A percentile compares a stretch with the other conserved stretches of the same genome.
These are phyloP conservation scores for Pseudobourletiella spinata DNA, from an alignment of 1,140 invertebrate genomes.

Conservation along the genomic window DNA sequence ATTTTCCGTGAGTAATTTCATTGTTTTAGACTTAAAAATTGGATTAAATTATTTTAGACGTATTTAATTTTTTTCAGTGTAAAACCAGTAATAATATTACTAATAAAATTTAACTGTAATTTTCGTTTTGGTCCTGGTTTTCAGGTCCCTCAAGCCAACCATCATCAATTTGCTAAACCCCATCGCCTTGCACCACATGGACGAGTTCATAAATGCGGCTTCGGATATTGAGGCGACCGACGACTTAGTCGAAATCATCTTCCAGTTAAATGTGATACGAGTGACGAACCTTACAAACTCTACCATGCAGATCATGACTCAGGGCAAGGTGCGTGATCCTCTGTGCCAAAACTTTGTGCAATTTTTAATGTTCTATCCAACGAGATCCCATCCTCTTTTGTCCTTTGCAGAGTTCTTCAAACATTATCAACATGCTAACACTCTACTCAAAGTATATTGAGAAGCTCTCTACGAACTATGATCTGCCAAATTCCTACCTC, in stretches of 20 bases:
- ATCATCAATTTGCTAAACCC: slow-evolving; percentile 78
- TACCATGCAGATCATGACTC: slow-evolving; percentile 2
- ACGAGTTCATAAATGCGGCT: slow-evolving; percentile 71
- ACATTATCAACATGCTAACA: not conserved
- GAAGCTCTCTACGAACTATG: not conserved
- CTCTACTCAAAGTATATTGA: not conserved
- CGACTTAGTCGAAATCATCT: slow-evolving; percentile 16
- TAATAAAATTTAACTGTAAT: not conserved
- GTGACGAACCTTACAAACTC: slow-evolving; percentile 8
- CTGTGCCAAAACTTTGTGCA: too few relatives aligned
- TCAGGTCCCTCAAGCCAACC: slow-evolving; percentile 54
- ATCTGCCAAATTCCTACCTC: not conserved
- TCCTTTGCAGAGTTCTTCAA: not conserved
- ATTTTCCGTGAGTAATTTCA: not conserved
- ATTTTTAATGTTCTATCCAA: too few relatives aligned
- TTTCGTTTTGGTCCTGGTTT: not conserved
- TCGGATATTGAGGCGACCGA: slow-evolving; percentile 47
- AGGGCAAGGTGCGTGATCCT: slow-evolving; percentile 10
- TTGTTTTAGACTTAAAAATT: too few relatives aligned
- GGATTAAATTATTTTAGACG: too few relatives aligned
- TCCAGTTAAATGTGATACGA: slow-evolving; percentile 16
- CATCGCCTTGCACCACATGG: slow-evolving; percentile 73
- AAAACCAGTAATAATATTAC: too few relatives aligned
- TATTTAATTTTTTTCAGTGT: too few relatives aligned
- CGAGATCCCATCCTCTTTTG: too few relatives aligned